Evolutionary conservation across 2,113 vertebrate genomes (phyloP).

Genomic region (Pachypanchax playfairii): DNA sequence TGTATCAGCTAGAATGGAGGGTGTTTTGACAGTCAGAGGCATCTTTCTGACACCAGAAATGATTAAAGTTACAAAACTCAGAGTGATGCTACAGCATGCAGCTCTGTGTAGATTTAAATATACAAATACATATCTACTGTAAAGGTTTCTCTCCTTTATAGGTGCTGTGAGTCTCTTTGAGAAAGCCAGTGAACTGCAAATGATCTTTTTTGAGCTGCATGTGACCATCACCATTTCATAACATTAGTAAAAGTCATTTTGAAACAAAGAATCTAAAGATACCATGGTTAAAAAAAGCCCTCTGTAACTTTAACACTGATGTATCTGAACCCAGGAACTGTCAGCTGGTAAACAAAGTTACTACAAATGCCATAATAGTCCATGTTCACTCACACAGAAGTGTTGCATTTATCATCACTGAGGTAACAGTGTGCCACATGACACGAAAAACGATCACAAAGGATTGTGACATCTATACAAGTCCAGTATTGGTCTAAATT

Average conservation of each 20-base stretch:
- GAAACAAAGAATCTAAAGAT: too few species aligned
- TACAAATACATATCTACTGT: not conserved
- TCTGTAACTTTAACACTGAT: not conserved
- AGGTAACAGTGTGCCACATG: conserved; percentile 33
- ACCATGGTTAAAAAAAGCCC: too few species aligned
- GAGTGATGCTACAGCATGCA: not conserved
- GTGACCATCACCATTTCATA: too few species aligned
- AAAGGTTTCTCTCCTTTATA: not conserved
- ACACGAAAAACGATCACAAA: conserved; percentile 9
- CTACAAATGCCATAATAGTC: conserved; percentile 9
- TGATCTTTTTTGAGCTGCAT: not conserved
- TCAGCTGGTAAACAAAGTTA: conserved; percentile 23
- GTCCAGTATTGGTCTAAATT: conserved; percentile 30
- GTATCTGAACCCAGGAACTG: not conserved
- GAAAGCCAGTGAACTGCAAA: conserved; percentile 36
- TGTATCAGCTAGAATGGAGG: too few species aligned
- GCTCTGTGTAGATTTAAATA: not conserved
- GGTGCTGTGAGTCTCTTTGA: conserved; percentile 3
- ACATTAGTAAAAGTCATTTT: too few species aligned
- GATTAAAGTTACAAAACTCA: not conserved
- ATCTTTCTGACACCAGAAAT: not conserved
- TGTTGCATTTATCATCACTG: conserved; percentile 65
- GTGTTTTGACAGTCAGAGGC: too few species aligned
- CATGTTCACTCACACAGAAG: conserved; percentile 31
- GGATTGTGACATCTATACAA: conserved; percentile 29